phyloP scores from a whole-genome alignment of 1,140 invertebrate genomes.

The Drosophila gunungcola region DNA sequence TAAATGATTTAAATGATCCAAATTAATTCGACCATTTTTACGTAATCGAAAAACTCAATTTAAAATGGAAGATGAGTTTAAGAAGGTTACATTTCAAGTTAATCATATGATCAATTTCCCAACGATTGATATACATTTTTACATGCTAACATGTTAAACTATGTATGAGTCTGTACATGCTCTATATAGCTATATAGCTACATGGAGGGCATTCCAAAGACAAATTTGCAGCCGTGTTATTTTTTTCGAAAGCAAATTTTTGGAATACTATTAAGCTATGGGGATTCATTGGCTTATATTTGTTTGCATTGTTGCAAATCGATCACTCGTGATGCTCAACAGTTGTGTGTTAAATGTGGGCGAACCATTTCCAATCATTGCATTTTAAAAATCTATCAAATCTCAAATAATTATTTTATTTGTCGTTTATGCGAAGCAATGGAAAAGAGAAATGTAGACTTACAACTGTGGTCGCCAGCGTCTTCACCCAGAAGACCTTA shows the following conservation, averaged over 20 bases:
- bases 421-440: no score
- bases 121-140: neutral
- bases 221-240: neutral
- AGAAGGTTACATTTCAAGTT: neutral
- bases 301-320: neutral
- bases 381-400: no score
- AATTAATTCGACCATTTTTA: neutral
- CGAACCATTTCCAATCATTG: neutral
- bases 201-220: neutral
- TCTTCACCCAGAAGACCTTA: no score
- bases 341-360: neutral
- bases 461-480: no score
- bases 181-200: neutral
- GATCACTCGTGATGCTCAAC: neutral
- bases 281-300: neutral
- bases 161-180: neutral
- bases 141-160: neutral
- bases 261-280: no score
- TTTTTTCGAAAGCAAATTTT: constrained; percentile 1
- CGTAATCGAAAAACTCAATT: neutral
- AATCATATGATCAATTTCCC: neutral
- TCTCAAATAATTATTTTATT: no score
- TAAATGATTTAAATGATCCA: neutral
- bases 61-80: constrained; percentile 2
- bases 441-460: no score